A percentile compares a stretch with the other conserved stretches of the same genome.
phyloP scores from a whole-genome alignment of 2,113 vertebrate species.

The Picathartes gymnocephalus region DNA sequence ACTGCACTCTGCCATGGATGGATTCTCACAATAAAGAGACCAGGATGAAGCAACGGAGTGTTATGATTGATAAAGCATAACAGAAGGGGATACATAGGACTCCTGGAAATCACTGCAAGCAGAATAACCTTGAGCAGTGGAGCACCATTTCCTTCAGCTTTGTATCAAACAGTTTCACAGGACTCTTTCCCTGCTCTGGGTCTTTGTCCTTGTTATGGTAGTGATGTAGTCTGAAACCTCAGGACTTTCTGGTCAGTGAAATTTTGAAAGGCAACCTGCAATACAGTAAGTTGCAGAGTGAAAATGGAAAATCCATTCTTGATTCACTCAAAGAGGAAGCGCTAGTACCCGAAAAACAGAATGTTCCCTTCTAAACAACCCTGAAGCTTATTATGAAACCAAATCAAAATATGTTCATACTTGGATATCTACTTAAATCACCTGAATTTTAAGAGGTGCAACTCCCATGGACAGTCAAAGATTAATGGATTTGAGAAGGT shows the following conservation, averaged over 20 bases:
- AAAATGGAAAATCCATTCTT: not conserved
- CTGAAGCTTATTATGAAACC: not conserved
- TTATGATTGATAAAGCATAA: not conserved
- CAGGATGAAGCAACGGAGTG: not conserved
- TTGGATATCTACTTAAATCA: not conserved
- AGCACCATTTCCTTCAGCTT: not conserved
- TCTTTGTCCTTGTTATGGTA: not conserved
- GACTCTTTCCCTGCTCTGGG: not conserved
- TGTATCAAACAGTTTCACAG: not conserved
- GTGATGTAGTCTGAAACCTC: not conserved
- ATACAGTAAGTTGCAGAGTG: not conserved
- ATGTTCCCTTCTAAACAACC: not conserved
- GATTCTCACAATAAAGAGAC: not conserved
- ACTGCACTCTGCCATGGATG: not conserved
- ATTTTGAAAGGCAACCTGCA: not conserved
- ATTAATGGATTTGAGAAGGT: not conserved
- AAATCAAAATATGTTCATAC: not conserved
- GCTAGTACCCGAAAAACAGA: not conserved
- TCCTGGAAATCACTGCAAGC: not conserved
- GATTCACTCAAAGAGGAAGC: not conserved
- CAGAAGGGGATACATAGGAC: not conserved
- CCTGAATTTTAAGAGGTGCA: not conserved
- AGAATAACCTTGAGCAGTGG: not conserved
- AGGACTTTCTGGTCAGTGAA: not conserved
- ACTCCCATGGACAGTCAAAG: not conserved